These are phyloP conservation scores for Drosophila cardini DNA, from an alignment of 1,140 invertebrate species.

Conservation along the genomic window DNA sequence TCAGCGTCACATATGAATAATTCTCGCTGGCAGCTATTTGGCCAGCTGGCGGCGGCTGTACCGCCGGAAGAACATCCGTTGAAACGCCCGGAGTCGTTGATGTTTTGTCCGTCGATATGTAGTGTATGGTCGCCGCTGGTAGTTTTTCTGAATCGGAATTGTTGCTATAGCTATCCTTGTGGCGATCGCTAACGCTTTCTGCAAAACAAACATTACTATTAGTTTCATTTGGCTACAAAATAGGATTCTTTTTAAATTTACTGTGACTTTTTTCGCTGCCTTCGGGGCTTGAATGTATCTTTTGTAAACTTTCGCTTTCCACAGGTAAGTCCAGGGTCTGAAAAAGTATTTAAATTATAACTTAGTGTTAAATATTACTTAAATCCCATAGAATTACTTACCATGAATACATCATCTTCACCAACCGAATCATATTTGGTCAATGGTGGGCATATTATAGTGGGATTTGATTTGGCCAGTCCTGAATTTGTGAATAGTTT, in stretches of 20 bases:
- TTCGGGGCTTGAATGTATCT: slow-evolving; percentile 85
- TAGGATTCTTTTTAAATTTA: slow-evolving; percentile 39
- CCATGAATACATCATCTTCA: slow-evolving; percentile 94
- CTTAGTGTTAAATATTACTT: not conserved
- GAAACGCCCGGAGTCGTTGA: slow-evolving; percentile 46
- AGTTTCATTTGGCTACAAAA: not conserved
- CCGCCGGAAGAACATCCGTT: slow-evolving; percentile 48
- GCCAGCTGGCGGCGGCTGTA: slow-evolving; percentile 50
- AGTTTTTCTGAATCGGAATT: slow-evolving; percentile 81
- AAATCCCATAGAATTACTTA: slow-evolving; percentile 80
- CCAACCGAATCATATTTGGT: slow-evolving; percentile 89
- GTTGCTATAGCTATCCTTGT: slow-evolving; percentile 66
- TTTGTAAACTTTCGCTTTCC: slow-evolving; percentile 87
- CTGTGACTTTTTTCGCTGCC: slow-evolving; percentile 85
- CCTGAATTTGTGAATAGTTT: slow-evolving; percentile 40
- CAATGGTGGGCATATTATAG: slow-evolving; percentile 84
- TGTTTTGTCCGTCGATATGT: slow-evolving; percentile 85
- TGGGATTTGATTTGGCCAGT: slow-evolving; percentile 84
- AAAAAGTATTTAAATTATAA: slow-evolving; percentile 59
- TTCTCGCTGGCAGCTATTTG: slow-evolving; percentile 86
- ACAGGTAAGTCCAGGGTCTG: slow-evolving; percentile 93
- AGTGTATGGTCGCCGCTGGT: slow-evolving; percentile 82
- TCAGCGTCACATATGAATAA: slow-evolving; percentile 95
- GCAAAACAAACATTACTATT: not conserved
- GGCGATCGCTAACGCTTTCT: slow-evolving; percentile 76